Conservation (phyloP, 2,888 invertebrate genomes). For the Pteria penguin region DNA sequence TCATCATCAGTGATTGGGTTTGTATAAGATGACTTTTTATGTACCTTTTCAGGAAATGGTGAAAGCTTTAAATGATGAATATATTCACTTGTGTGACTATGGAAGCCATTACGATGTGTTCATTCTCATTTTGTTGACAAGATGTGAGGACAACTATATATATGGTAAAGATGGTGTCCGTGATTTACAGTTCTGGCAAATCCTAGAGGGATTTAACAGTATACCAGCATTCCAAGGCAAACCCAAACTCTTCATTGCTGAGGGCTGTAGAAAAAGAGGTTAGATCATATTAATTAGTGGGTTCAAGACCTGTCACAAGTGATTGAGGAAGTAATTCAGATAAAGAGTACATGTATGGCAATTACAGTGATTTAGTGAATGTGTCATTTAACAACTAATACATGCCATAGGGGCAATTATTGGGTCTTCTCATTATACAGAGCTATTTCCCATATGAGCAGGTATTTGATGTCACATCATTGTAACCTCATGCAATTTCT, state of each 20-base stretch:
- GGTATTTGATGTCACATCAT: too few species aligned
- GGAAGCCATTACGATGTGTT: background rate
- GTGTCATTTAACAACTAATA: too few species aligned
- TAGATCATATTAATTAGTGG: too few species aligned
- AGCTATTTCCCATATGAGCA: too few species aligned
- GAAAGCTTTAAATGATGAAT: background rate
- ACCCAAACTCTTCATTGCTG: background rate
- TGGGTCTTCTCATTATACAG: too few species aligned
- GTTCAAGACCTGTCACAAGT: too few species aligned
- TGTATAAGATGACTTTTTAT: too few species aligned
- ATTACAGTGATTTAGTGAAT: too few species aligned
- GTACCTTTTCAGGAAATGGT: background rate
- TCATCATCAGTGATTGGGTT: too few species aligned
- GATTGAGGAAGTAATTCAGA: background rate
- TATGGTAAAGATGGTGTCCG: background rate
- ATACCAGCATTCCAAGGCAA: background rate
- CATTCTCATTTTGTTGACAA: background rate
- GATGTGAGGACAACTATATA: background rate
- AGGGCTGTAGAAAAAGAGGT: background rate
- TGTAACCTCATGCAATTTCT: too few species aligned
- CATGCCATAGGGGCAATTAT: too few species aligned
- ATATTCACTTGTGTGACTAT: background rate
- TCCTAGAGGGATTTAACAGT: slow-evolving; percentile 5
- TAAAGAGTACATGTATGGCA: too few species aligned
- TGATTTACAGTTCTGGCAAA: slow-evolving; percentile 4